These are phyloP conservation scores for Nesoenas mayeri DNA, from an alignment of 2,113 vertebrate species.

Conservation along the genomic window DNA sequence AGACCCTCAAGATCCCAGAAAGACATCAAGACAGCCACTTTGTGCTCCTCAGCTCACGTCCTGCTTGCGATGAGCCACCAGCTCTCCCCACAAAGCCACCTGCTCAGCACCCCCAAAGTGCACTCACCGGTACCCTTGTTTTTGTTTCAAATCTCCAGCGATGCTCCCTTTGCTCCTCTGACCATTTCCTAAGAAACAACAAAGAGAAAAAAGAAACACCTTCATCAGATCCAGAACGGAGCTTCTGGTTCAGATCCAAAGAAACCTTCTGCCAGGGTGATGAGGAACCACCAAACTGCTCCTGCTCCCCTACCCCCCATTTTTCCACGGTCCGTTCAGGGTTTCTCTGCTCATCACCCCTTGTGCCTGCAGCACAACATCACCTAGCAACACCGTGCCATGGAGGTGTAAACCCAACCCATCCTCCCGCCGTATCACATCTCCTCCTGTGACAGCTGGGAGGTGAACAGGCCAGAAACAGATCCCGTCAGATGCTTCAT, in stretches of 20 bases:
- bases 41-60: fast-evolving
- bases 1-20: neutral
- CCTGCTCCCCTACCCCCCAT: neutral
- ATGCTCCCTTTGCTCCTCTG: constrained; percentile 35
- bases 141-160: constrained; percentile 50
- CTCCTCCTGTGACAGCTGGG: constrained; percentile 70
- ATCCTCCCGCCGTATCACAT: constrained; percentile 20
- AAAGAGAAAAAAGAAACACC: neutral
- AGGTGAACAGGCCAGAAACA: constrained; percentile 48
- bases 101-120: neutral
- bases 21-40: neutral
- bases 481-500: constrained; percentile 31
- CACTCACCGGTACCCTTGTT: constrained; percentile 65
- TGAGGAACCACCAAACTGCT: neutral
- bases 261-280: fast-evolving
- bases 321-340: neutral
- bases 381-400: constrained; percentile 59
- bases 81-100: neutral
- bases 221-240: constrained; percentile 31
- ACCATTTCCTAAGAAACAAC: constrained; percentile 65
- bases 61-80: neutral
- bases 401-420: constrained; percentile 57
- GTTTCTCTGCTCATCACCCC: constrained; percentile 41
- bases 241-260: neutral
- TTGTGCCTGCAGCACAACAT: constrained; percentile 45